Evolutionary conservation across 2,113 vertebrate species (phyloP).

Genomic region (Equus quagga): DNA sequence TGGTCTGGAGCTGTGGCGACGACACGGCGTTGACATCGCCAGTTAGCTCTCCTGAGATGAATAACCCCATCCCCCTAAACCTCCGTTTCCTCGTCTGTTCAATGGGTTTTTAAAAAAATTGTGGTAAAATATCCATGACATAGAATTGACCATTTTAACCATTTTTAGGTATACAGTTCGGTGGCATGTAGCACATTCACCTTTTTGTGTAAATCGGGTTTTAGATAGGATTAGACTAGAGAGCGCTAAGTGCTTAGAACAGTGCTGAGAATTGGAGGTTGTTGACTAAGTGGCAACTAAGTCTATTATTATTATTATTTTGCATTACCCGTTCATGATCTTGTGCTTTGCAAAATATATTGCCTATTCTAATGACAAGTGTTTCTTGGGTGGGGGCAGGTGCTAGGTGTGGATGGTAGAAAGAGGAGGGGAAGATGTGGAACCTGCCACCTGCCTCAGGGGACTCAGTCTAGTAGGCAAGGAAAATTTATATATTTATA

Average conservation of each 20-base stretch:
- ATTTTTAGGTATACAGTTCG: background rate
- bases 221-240: background rate
- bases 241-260: background rate
- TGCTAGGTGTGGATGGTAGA: background rate
- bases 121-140: background rate
- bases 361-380: background rate
- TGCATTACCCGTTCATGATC: background rate
- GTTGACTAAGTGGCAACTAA: background rate
- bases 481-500: background rate
- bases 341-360: conserved; percentile 15
- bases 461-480: background rate
- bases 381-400: background rate
- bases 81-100: background rate
- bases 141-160: background rate
- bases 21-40: accelerated
- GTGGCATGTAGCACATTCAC: too few species aligned
- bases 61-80: background rate
- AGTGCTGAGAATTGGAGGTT: background rate
- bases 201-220: background rate
- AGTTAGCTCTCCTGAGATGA: background rate
- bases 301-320: background rate
- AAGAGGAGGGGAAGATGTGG: background rate
- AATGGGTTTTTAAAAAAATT: background rate
- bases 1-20: background rate
- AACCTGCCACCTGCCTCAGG: background rate